A percentile compares a stretch with the other conserved stretches of the same genome.
phyloP scores from a whole-genome alignment of 2,113 vertebrate genomes.

The Narcine bancroftii region DNA sequence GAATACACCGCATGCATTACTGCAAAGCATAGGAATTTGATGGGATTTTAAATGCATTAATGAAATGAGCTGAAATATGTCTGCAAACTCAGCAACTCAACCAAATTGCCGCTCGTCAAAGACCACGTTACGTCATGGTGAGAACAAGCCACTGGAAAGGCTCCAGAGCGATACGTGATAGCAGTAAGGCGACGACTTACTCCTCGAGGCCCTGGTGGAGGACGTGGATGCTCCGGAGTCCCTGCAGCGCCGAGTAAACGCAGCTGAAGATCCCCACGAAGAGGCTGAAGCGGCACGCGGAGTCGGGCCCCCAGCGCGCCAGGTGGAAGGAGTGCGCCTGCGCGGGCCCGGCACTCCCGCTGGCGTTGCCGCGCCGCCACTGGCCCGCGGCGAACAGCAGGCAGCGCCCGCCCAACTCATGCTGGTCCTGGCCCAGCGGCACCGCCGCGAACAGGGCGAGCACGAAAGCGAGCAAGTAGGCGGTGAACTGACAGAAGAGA shows the following conservation, averaged over 20 bases:
- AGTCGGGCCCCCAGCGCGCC: conserved; percentile 14
- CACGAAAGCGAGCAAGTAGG: conserved; percentile 35
- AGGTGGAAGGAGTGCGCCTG: background rate
- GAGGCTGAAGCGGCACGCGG: conserved; percentile 32
- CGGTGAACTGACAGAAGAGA: conserved; percentile 28
- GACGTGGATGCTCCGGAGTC: conserved; percentile 3
- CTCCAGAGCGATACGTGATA: too few species aligned
- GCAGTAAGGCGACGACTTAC: background rate
- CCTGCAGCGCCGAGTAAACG: conserved; percentile 35
- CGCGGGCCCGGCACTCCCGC: background rate
- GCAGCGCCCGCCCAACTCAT: conserved; percentile 25
- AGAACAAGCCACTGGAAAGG: too few species aligned
- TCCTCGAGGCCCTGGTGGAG: conserved; percentile 18
- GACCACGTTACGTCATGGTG: too few species aligned
- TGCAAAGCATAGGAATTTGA: too few species aligned
- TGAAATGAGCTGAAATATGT: too few species aligned
- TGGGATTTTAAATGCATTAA: too few species aligned
- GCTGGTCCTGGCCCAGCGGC: conserved; percentile 27
- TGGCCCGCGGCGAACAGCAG: conserved; percentile 17
- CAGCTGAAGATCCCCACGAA: conserved; percentile 25
- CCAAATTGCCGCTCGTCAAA: too few species aligned
- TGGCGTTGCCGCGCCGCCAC: background rate
- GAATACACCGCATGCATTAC: too few species aligned
- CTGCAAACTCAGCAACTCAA: too few species aligned
- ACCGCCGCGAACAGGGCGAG: conserved; percentile 33